These are phyloP conservation scores for Hexactinellida sp. DNA, from an alignment of 37 sponge, comb jelly and placozoan species.

Conservation along the genomic window DNA sequence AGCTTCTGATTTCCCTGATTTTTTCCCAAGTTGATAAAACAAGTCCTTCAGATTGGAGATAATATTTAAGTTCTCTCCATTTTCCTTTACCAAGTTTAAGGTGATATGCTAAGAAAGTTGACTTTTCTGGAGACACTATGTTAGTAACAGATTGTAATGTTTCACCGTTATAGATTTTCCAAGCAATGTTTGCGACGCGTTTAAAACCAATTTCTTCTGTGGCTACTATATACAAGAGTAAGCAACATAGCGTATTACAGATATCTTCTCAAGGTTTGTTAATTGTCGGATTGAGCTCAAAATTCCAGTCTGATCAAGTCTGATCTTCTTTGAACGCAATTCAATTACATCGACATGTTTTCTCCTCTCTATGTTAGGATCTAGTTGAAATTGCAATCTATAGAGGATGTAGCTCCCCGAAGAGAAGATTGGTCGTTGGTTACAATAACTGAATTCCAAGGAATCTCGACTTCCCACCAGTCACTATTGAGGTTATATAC, in stretches of 20 bases:
- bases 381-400: neutral
- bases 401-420: too few species aligned
- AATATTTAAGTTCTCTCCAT: neutral
- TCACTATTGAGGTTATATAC: neutral
- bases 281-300: neutral
- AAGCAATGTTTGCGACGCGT: neutral
- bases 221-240: neutral
- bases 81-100: neutral
- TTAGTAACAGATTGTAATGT: neutral
- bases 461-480: neutral
- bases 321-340: neutral
- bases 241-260: neutral
- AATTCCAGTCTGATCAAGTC: neutral
- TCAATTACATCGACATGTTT: neutral
- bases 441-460: neutral
- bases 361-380: conserved; percentile 1
- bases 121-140: neutral
- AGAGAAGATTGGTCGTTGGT: neutral
- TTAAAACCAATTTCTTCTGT: neutral
- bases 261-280: neutral
- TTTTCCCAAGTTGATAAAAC: neutral
- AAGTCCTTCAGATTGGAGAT: neutral
- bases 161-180: neutral
- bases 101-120: neutral
- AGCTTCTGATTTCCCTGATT: neutral